Base-by-base conservation (phyloP, 2,888 invertebrate genomes). In the Crepidodera aurea region DNA sequence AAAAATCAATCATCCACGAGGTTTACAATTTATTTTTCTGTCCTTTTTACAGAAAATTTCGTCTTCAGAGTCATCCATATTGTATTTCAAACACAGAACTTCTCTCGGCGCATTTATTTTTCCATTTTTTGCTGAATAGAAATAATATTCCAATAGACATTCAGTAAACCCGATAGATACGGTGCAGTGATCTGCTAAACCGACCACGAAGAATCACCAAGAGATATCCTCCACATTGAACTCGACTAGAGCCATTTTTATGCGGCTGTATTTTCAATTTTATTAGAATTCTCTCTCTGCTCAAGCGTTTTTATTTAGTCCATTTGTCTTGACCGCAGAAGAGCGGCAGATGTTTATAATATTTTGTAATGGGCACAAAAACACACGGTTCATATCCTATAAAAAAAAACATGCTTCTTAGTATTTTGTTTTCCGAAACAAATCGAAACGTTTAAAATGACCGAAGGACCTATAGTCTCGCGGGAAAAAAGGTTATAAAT, bases 251-350 rank as follows among this genome's bases (percentile, higher is more conserved):
- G 56, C 46, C 37, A 48, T 56, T 56, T 65, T 56, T 46, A 56
- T 56, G 37, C 10, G 46, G 34, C 46, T 56, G 10, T 56, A 56
- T 57, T 68, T 68, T 66, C 66, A 67, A 67, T 70, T 67, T 67
- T 64, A 68, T 68, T 68, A 64, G 61, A 68, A 64, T 68, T 46
- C 50, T 16, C 50, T 16, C 61, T 62, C 51, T 58, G 46, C 55
- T 56, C 62, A 54, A 61, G 60, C 66, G 64, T 65, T 68, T 69
- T 67, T 68, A 62, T 64, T 51, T 62, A 39, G 25, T 59, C 40
- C 34, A 66, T 65, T 65, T 67, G 50, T 63, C 51, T 62, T 50
- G 57, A 60, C 60, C 67, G 51, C 56, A 42, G 34, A n/a, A 39
- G 6, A 37, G 16, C 48, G 37, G 42, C 66, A 64, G 66, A 61